Base-by-base conservation (phyloP, 2,888 invertebrate genomes). In the Callinectes sapidus region DNA sequence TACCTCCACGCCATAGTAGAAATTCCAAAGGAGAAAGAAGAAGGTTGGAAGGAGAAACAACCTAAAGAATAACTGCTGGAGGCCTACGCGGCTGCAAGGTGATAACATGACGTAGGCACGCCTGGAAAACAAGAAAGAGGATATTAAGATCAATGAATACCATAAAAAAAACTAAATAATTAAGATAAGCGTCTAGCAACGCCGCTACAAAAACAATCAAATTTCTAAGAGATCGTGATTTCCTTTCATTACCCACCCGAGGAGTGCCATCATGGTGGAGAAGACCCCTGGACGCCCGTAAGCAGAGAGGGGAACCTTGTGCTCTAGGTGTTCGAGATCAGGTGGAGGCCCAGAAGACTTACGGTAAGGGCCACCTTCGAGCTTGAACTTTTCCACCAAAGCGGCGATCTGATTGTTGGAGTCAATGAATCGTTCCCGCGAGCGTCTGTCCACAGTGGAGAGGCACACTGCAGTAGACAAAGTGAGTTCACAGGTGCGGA, bases 391-490 rank as follows among this genome's bases (percentile, higher is more conserved):
- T 95, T 98, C 98, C 0, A 99, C 98, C 28, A 99, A 96, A 0
- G 98, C 98, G 3, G 98, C 97, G 95, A 99, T 99, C 96, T 98
- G 98, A 95, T 98, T 98, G 95, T 98, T 98, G 0, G 99, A 99
- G 95, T 99, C 98, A 86, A 98, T 96, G 95, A 99, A 99, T 42
- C 98, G 97, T 95, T 99, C 99, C 23, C 98, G 97, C 0, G 98
- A 98, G 89, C 97, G 96, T 23, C 97, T 96, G 95, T 98, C 97
- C 10, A 98, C 97, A 0, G 98, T 97, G 2, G 97, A 97, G 88
- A 98, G 95, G 95, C 97, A 97, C 91, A 98, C 97, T 97, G 95
- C 88, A 23, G 61, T 13, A 61, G 39, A 42, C 55, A 61, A 1
- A 18, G 48, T n/a, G 48, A 39, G 48, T 48, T 39, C 42, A 14